Conservation (phyloP, 2,113 vertebrate species). For the Hyperopisus bebe region DNA sequence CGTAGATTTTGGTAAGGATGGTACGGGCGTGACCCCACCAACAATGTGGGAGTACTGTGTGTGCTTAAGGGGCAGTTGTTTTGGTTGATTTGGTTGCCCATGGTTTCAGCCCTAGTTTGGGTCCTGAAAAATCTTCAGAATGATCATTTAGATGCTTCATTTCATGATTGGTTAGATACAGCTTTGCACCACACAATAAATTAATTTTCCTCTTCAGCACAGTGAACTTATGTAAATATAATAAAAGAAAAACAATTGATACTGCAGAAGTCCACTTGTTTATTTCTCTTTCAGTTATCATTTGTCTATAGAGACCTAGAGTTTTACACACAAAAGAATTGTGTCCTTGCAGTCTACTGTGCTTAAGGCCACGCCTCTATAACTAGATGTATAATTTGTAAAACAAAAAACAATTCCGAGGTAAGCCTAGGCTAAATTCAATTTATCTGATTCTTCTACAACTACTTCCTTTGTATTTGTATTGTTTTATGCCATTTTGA, state of each 20-base stretch:
- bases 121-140: neutral
- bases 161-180: neutral
- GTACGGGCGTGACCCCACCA: neutral
- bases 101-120: neutral
- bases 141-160: neutral
- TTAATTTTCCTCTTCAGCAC: neutral
- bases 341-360: neutral
- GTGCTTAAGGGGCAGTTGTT: neutral
- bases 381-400: neutral
- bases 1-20: neutral
- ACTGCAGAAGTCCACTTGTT: neutral
- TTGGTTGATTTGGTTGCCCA: neutral
- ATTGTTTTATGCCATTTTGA: neutral
- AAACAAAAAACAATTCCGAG: neutral
- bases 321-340: neutral
- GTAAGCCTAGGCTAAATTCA: neutral
- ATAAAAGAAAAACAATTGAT: neutral
- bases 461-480: neutral
- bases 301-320: neutral
- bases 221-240: neutral
- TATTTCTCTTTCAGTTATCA: neutral
- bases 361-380: neutral
- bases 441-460: neutral
- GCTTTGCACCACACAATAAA: neutral
- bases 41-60: neutral